These are phyloP conservation scores for Neolamprologus brichardi DNA, from an alignment of 2,113 vertebrate genomes.

Conservation along the genomic window DNA sequence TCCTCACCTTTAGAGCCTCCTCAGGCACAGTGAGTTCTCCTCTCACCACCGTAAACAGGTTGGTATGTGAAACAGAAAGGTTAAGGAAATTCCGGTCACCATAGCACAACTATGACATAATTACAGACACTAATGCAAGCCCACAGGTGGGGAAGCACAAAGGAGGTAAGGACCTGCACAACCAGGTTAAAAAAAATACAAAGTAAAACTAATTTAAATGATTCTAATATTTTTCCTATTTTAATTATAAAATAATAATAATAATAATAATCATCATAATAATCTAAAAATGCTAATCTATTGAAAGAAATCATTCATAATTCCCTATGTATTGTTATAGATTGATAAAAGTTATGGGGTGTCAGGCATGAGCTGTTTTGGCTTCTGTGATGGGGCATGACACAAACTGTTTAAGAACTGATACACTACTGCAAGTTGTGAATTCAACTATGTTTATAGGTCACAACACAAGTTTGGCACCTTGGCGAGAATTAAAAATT, in stretches of 20 bases:
- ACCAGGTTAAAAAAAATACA: neutral
- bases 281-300: neutral
- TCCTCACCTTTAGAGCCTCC: constrained; percentile 92
- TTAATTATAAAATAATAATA: neutral
- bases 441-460: neutral
- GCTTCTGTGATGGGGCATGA: neutral
- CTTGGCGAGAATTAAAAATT: neutral
- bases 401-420: neutral
- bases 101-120: neutral
- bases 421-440: neutral
- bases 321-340: neutral
- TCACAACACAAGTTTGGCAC: neutral
- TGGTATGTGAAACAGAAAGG: constrained; percentile 83
- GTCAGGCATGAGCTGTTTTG: neutral
- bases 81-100: constrained; percentile 66
- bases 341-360: neutral
- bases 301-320: neutral
- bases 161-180: neutral
- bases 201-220: neutral
- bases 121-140: neutral
- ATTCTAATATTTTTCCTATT: neutral
- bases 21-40: constrained; percentile 95
- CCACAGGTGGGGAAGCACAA: neutral
- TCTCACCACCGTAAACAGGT: constrained; percentile 93
- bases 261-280: neutral